A percentile compares a stretch with the other conserved stretches of the same genome.
Evolutionary conservation across 2,113 vertebrate species (phyloP).

Genomic region (Pachycephala philippinensis): DNA sequence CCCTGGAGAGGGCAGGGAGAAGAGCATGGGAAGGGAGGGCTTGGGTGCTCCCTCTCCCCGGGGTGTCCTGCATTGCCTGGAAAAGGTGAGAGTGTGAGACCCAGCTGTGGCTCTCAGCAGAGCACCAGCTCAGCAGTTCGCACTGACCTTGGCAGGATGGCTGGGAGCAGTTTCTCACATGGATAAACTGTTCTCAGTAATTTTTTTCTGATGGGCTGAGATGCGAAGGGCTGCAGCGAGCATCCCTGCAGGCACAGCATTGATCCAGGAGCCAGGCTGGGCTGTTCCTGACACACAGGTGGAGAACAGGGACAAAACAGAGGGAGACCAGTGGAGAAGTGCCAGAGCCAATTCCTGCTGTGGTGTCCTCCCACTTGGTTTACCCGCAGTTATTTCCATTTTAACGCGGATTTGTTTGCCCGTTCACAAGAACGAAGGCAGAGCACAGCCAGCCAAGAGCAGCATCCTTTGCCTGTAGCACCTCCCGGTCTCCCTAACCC

Average conservation of each 20-base stretch:
- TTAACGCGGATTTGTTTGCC: accelerated
- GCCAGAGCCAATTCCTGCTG: too few species aligned
- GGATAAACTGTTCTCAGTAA: background rate
- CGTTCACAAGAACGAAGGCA: background rate
- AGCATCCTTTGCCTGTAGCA: background rate
- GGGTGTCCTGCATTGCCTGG: background rate
- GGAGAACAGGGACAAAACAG: background rate
- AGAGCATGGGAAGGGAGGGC: background rate
- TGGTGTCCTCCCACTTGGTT: background rate
- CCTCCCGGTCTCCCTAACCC: accelerated
- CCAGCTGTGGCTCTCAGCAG: background rate
- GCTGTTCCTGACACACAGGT: background rate
- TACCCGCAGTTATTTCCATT: background rate
- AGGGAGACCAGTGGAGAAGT: background rate
- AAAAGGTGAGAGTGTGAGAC: background rate
- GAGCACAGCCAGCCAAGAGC: background rate
- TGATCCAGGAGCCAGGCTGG: background rate
- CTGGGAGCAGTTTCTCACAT: background rate
- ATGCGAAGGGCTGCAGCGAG: background rate
- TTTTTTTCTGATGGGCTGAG: background rate
- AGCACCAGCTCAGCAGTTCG: background rate
- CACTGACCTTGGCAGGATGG: background rate
- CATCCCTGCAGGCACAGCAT: background rate
- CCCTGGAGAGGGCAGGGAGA: background rate
- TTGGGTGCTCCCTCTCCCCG: background rate